Base-by-base conservation (phyloP, 2,888 invertebrate species). In the Andrena chrysosceles region DNA sequence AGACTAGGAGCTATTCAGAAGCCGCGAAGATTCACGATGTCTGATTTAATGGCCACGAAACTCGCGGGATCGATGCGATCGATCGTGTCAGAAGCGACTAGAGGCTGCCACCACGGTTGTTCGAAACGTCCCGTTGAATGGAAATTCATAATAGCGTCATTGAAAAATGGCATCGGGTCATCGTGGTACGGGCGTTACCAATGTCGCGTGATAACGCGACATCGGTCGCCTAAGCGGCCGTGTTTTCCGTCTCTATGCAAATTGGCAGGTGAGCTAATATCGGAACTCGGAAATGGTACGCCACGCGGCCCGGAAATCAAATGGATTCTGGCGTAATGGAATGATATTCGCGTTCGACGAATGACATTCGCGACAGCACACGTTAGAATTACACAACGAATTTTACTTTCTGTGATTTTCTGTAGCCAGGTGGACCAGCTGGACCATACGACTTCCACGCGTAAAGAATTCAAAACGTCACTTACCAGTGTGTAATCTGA, bases 241-340 rank as follows among this genome's bases (percentile, higher is more conserved):
- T 78, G 84, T 83, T 84, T 81, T 79, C 81, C 84, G 85, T 86
- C 84, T 87, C 84, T 87, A 90, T 90, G 90, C 82, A 91, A 91
- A 91, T 91, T 84, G 78, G 67, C 73, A 81, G 79, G 80, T 77
- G 86, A 87, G 86, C 86, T 89, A 90, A 88, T 88, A 89, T 88
- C 75, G 86, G 81, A 69, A 72, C 72, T 73, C 89, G 91, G 91
- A 92, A 91, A 91, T 91, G 83, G 87, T 74, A 81, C 78, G 81
- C 70, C 78, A 74, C 74, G 81, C 83, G 81, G 74, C 64, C 87
- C 91, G 90, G 90, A 92, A 91, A 92, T 91, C 85, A 89, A 91
- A 81, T 76, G 79, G 83, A 83, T 74, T 80, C 81, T 49, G 42
- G 49, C 77, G 72, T 83, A 81, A 87, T 69, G 62, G 77, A 81